These are phyloP conservation scores for Agonum fuliginosum DNA, from an alignment of 2,888 invertebrate species.

Conservation along the genomic window DNA sequence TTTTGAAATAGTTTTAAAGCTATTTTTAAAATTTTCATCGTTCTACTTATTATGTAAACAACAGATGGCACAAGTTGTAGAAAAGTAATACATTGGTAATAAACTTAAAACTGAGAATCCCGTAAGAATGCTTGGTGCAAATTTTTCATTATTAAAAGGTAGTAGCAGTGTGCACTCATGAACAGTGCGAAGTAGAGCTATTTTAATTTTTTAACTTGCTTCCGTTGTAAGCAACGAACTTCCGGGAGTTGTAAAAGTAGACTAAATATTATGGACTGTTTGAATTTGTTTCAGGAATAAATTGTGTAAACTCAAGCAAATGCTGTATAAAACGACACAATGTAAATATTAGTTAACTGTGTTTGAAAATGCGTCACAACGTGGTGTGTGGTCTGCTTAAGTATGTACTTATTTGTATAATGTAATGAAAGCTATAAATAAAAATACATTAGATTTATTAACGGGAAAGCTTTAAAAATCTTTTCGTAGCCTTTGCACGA, in stretches of 20 bases:
- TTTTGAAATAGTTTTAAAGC: no score
- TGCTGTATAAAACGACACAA: conserved; percentile 15
- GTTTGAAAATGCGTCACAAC: conserved; percentile 22
- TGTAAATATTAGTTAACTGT: conserved; percentile 20
- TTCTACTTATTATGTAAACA: no score
- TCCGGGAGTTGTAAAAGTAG: not conserved
- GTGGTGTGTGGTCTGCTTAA: conserved; percentile 22
- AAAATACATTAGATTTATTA: conserved; percentile 51
- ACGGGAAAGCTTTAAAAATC: conserved; percentile 45
- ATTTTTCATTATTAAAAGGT: no score
- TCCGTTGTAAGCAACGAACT: conserved; percentile 1
- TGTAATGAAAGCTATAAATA: conserved; percentile 49
- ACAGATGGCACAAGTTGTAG: no score
- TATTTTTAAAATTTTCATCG: no score
- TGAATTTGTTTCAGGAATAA: conserved; percentile 35
- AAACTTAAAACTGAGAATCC: no score
- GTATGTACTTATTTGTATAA: conserved; percentile 44
- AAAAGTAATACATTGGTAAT: no score
- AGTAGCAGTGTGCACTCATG: not conserved
- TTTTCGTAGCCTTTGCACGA: conserved; percentile 33
- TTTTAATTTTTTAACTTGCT: conserved; percentile 8
- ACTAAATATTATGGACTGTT: conserved; percentile 20
- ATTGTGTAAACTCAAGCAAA: conserved; percentile 15
- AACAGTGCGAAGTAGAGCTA: not conserved
- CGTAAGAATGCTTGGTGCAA: no score